Evolutionary conservation across 1,140 invertebrate species (phyloP).

Genomic region (Teleogryllus occipitalis): DNA sequence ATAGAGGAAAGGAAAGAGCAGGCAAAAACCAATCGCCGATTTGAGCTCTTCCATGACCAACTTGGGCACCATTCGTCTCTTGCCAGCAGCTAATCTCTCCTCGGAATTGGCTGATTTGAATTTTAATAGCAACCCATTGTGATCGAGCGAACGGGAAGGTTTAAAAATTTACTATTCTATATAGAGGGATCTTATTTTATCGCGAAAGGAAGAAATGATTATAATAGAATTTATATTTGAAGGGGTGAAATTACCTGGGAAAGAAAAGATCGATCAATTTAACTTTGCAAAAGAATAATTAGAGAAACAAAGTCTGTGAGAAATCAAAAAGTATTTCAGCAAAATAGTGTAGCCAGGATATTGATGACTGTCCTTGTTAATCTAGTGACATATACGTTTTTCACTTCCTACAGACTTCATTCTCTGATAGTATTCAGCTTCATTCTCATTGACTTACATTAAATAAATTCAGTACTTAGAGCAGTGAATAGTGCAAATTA

Average conservation of each 20-base stretch:
- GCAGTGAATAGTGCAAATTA: no score
- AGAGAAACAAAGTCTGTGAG: neutral
- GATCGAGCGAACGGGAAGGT: neutral
- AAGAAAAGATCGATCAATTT: neutral
- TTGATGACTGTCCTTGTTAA: no score
- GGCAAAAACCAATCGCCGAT: neutral
- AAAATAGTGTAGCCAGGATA: neutral
- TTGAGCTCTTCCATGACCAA: neutral
- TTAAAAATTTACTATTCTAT: neutral
- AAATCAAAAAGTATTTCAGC: neutral
- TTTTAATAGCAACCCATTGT: neutral
- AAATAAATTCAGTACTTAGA: no score
- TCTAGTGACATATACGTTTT: no score
- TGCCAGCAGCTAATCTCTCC: neutral
- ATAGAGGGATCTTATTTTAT: neutral
- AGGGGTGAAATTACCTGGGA: neutral
- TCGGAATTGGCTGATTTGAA: slow-evolving; percentile 1
- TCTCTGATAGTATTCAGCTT: no score
- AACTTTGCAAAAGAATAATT: neutral
- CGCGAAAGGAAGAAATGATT: neutral
- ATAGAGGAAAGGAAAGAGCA: neutral
- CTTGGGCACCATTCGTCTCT: neutral
- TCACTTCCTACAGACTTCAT: no score
- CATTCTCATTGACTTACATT: no score
- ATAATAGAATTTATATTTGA: neutral